These are phyloP conservation scores for Toxotes lorentzi DNA, from an alignment of 2,797 vertebrate genomes.

Conservation along the genomic window DNA sequence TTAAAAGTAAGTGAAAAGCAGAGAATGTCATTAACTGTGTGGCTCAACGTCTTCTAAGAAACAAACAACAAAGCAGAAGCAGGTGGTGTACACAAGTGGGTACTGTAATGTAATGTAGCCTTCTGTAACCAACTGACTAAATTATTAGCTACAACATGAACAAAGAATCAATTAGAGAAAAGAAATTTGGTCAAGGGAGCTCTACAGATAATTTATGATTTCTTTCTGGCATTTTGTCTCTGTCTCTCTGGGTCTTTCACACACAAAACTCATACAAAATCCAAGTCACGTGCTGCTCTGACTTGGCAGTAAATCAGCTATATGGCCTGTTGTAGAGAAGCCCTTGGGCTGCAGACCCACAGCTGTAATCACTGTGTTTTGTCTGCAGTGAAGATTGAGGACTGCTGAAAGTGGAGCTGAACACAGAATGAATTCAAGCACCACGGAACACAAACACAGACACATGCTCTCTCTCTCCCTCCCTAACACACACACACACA, in stretches of 20 bases:
- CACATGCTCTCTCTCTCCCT: not conserved
- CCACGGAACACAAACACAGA: slow-evolving; percentile 40
- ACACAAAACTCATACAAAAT: slow-evolving; percentile 31
- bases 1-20: not conserved
- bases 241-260: slow-evolving; percentile 17
- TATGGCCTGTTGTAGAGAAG: slow-evolving; percentile 56
- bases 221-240: slow-evolving; percentile 5
- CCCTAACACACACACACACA: slow-evolving; percentile 8
- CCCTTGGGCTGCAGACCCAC: slow-evolving; percentile 66
- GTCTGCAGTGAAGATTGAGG: slow-evolving; percentile 73
- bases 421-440: slow-evolving; percentile 58
- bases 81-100: not conserved
- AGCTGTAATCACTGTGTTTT: slow-evolving; percentile 77
- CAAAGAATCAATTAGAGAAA: not conserved
- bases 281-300: slow-evolving; percentile 25
- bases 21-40: not conserved
- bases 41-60: not conserved
- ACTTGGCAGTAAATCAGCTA: slow-evolving; percentile 63
- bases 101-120: not conserved
- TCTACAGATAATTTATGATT: slow-evolving; percentile 7
- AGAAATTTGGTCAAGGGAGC: not conserved
- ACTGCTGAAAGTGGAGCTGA: slow-evolving; percentile 69
- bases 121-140: not conserved
- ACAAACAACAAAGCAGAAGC: not conserved
- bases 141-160: not conserved